A percentile compares a stretch with the other conserved stretches of the same genome.
These are phyloP conservation scores for Cantharis rufa DNA, from an alignment of 2,888 invertebrate species.

Conservation along the genomic window DNA sequence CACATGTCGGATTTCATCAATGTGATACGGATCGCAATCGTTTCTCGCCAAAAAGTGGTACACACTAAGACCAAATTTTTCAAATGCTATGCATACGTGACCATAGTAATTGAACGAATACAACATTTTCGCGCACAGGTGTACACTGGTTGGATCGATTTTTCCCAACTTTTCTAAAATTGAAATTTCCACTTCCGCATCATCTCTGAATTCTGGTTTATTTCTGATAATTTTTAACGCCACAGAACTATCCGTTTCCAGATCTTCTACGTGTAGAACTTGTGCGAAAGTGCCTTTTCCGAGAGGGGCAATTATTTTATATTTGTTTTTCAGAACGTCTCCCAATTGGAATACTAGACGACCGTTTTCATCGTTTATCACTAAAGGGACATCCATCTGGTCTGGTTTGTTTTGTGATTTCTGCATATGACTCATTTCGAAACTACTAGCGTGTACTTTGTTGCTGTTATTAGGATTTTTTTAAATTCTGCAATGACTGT, in stretches of 20 bases:
- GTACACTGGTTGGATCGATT: slow-evolving; percentile 91
- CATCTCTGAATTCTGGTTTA: slow-evolving; percentile 98
- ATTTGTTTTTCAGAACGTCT: slow-evolving; percentile 98
- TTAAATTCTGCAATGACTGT: no score
- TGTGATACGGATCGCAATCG: slow-evolving; percentile 95
- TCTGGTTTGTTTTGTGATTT: background rate
- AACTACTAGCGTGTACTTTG: no score
- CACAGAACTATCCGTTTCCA: slow-evolving; percentile 89
- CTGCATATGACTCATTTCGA: no score
- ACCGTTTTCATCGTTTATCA: slow-evolving; percentile 91
- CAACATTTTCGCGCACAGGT: slow-evolving; percentile 94
- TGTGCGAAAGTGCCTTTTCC: slow-evolving; percentile 99
- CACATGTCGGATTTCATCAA: slow-evolving; percentile 98
- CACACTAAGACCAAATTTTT: slow-evolving; percentile 95
- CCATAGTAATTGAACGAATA: slow-evolving; percentile 98
- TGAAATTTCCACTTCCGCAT: slow-evolving; percentile 98
- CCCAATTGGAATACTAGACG: slow-evolving; percentile 99
- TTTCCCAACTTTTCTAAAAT: slow-evolving; percentile 94
- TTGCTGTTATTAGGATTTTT: no score
- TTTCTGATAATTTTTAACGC: slow-evolving; percentile 99
- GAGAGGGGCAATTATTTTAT: slow-evolving; percentile 96
- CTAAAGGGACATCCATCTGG: background rate
- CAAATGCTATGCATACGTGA: slow-evolving; percentile 97
- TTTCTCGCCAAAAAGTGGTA: slow-evolving; percentile 99
- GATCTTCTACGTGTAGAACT: slow-evolving; percentile 97